Conservation (phyloP, 1,140 invertebrate species). For the Micrasema longulum region DNA sequence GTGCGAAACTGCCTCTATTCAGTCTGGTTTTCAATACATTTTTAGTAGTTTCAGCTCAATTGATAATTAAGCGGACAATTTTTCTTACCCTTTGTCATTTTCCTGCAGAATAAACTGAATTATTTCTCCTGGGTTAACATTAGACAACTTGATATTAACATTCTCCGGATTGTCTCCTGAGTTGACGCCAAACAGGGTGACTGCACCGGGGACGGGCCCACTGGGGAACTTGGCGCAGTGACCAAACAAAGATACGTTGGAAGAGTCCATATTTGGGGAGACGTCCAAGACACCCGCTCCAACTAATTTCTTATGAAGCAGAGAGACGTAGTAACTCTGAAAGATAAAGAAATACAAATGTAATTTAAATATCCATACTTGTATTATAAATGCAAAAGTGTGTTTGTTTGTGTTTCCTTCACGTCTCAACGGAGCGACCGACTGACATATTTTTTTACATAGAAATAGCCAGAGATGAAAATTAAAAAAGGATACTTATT, state of each 20-base stretch:
- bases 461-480: too few species aligned
- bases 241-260: constrained; percentile 60
- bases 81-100: constrained; percentile 41
- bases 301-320: constrained; percentile 66
- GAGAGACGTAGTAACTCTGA: constrained; percentile 67
- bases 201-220: constrained; percentile 58
- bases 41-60: too few species aligned
- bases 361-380: too few species aligned
- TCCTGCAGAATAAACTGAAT: constrained; percentile 46
- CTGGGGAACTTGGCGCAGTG: constrained; percentile 61
- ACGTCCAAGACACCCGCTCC: constrained; percentile 63
- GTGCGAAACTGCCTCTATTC: too few species aligned
- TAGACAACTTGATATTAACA: constrained; percentile 28
- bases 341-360: constrained; percentile 39
- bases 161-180: constrained; percentile 42
- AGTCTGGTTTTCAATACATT: too few species aligned
- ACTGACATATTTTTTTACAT: too few species aligned
- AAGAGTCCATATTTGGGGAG: constrained; percentile 56
- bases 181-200: constrained; percentile 65
- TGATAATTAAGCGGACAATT: not conserved
- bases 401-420: too few species aligned
- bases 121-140: constrained; percentile 25
- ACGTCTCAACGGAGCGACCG: too few species aligned
- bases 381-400: too few species aligned
- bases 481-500: too few species aligned